A percentile compares a stretch with the other conserved stretches of the same genome.
phyloP scores from a whole-genome alignment of 2,797 vertebrate species.

The Pseudomugil gertrudae region DNA sequence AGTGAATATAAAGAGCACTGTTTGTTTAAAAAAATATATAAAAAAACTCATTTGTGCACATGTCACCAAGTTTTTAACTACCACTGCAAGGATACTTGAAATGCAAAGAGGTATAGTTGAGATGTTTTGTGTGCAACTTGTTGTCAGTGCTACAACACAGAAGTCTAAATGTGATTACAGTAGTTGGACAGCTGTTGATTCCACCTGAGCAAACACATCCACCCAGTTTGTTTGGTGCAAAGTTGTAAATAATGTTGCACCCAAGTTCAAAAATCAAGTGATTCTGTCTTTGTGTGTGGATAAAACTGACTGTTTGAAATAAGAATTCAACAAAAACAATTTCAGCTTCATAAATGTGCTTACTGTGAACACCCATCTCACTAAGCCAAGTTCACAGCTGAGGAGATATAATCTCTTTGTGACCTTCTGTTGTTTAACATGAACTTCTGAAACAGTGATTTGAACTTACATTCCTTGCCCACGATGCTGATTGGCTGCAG shows the following conservation, averaged over 20 bases:
- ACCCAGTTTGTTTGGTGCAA: background rate
- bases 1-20: background rate
- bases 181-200: background rate
- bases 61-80: background rate
- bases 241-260: background rate
- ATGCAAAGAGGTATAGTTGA: background rate
- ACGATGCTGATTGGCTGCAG: constrained; percentile 82
- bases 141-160: background rate
- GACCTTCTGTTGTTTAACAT: constrained; percentile 33
- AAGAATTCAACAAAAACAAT: background rate
- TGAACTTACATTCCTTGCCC: constrained; percentile 79
- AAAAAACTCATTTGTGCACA: background rate
- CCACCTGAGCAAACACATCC: background rate
- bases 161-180: background rate
- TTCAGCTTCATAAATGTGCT: constrained; percentile 18
- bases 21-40: background rate
- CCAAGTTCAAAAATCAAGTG: background rate
- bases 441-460: constrained; percentile 3
- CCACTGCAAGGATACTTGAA: background rate
- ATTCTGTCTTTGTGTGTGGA: background rate
- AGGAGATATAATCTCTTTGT: constrained; percentile 15
- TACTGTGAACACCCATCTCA: constrained; percentile 22
- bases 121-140: background rate
- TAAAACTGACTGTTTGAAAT: background rate
- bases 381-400: constrained; percentile 1